These are phyloP conservation scores for Ganaspis brasiliensis DNA, from an alignment of 2,888 invertebrate species.

Conservation along the genomic window DNA sequence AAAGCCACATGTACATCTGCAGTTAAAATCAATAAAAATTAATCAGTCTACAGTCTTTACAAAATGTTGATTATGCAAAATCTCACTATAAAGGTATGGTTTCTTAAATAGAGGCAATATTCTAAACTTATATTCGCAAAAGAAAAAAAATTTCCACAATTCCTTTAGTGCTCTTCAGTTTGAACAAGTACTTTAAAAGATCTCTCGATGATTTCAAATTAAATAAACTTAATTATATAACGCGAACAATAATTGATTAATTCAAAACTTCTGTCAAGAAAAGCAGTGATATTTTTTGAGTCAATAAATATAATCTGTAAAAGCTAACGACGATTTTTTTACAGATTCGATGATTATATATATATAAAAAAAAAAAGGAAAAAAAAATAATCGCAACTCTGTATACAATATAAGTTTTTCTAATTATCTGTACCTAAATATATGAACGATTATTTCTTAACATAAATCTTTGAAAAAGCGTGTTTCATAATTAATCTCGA, in stretches of 20 bases:
- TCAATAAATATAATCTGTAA: neutral
- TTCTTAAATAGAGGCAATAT: conserved; percentile 28
- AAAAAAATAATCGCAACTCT: neutral
- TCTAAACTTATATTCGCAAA: neutral
- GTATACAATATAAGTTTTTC: neutral
- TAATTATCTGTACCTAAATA: neutral
- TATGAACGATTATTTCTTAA: conserved; percentile 22
- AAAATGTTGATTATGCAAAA: conserved; percentile 38
- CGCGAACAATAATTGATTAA: conserved; percentile 13
- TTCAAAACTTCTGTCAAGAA: neutral
- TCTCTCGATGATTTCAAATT: neutral
- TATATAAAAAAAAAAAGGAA: neutral
- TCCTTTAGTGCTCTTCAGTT: neutral
- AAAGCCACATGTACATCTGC: conserved; percentile 24
- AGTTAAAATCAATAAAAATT: conserved; percentile 40
- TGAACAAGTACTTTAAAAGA: conserved; percentile 6
- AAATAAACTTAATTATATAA: conserved; percentile 9
- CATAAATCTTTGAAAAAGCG: conserved; percentile 37
- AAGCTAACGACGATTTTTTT: conserved; percentile 2
- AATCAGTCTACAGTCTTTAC: conserved; percentile 35
- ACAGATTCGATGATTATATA: neutral
- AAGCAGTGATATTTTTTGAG: conserved; percentile 5
- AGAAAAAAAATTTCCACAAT: neutral
- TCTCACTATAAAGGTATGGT: conserved; percentile 29
- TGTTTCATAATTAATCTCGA: conserved; percentile 17